Percentiles rank a stretch among this genome's conserved stretches.
phyloP scores from a whole-genome alignment of 92 coral and sea anemone genomes.

The Zoanthus sansibaricus region DNA sequence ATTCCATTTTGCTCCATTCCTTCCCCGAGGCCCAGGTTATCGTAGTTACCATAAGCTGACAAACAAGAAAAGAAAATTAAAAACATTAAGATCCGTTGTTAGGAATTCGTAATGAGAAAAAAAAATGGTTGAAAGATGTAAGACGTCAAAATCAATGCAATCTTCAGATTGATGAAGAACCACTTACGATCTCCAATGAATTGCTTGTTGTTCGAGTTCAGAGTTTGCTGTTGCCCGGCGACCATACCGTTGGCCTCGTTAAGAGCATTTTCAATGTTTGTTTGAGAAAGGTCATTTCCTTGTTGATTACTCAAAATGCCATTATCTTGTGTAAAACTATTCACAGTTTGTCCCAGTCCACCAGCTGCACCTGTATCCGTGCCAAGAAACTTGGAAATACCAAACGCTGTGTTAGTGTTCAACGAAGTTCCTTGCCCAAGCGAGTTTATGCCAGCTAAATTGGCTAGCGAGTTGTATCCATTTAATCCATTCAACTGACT shows the following conservation, averaged over 20 bases:
- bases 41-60: constrained; percentile 32
- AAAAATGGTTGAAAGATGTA: neutral
- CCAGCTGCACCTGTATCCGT: constrained; percentile 34
- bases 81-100: neutral
- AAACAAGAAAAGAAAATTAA: neutral
- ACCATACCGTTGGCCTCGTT: neutral
- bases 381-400: constrained; percentile 43
- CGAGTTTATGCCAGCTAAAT: constrained; percentile 11
- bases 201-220: constrained; percentile 23
- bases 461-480: neutral
- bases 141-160: neutral
- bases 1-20: constrained; percentile 2
- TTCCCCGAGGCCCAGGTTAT: neutral
- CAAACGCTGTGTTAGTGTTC: constrained; percentile 18
- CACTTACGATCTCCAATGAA: constrained; percentile 46
- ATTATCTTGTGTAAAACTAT: neutral
- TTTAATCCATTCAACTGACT: constrained; percentile 11
- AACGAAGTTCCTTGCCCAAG: neutral
- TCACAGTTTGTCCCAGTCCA: constrained; percentile 8
- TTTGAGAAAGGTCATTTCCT: constrained; percentile 20
- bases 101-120: neutral
- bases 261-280: neutral
- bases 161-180: neutral
- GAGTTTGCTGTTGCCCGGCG: constrained; percentile 28
- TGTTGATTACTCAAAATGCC: constrained; percentile 9